Conservation (phyloP, 1,140 invertebrate species). For the Telenomus remus region DNA sequence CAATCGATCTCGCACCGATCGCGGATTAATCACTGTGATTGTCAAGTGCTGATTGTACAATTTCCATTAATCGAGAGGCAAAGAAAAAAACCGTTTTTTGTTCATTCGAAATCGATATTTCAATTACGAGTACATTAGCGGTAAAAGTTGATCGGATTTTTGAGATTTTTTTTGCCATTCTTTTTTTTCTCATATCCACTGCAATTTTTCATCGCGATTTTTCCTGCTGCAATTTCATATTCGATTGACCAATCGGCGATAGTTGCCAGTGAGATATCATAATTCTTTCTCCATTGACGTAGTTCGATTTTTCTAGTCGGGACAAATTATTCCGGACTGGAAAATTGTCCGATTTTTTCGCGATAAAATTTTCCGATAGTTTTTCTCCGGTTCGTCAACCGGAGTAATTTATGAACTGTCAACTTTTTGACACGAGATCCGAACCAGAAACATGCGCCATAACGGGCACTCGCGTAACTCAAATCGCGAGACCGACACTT, state of each 20-base stretch:
- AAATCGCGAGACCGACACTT: conserved; percentile 43
- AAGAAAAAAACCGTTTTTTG: too few species aligned
- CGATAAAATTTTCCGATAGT: not conserved
- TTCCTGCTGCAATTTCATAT: too few species aligned
- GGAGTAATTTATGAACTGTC: conserved; percentile 53
- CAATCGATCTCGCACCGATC: conserved; percentile 1
- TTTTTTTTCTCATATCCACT: too few species aligned
- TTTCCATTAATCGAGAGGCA: not conserved
- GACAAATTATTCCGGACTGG: conserved; percentile 30
- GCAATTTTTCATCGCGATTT: too few species aligned
- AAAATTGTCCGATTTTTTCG: conserved; percentile 11
- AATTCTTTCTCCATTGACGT: conserved; percentile 24
- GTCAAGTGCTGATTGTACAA: conserved; percentile 21
- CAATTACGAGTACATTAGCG: too few species aligned
- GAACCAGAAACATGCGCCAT: conserved; percentile 22
- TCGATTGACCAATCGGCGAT: not conserved
- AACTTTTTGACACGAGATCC: conserved; percentile 49
- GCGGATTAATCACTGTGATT: conserved; percentile 22
- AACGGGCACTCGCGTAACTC: conserved; percentile 35
- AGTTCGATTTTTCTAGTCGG: conserved; percentile 18
- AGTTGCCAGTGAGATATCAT: conserved; percentile 7
- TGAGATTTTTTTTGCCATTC: too few species aligned
- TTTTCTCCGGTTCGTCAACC: conserved; percentile 32
- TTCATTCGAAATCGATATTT: too few species aligned
- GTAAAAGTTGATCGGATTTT: too few species aligned